Percentiles rank a stretch among this genome's conserved stretches.
phyloP scores from a whole-genome alignment of 2,888 invertebrate species.

The Philereme transversata region DNA sequence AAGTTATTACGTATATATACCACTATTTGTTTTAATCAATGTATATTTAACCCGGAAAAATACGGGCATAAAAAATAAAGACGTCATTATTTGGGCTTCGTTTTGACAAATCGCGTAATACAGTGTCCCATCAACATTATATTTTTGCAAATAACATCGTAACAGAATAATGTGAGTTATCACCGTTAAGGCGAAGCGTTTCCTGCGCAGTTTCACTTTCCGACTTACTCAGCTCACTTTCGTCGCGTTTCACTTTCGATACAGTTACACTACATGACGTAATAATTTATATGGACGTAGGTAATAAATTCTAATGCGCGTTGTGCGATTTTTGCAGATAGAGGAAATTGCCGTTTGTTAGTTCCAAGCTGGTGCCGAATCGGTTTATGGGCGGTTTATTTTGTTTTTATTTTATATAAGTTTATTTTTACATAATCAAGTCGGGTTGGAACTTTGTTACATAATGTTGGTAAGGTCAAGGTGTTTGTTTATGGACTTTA shows the following conservation, averaged over 20 bases:
- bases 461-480: neutral
- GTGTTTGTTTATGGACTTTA: neutral
- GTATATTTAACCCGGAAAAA: no score
- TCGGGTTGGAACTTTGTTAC: no score
- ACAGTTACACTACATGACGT: constrained; percentile 31
- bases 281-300: constrained; percentile 31
- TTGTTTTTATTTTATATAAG: neutral
- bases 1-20: no score
- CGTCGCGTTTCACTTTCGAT: constrained; percentile 43
- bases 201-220: constrained; percentile 43
- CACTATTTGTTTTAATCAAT: no score
- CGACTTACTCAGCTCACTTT: constrained; percentile 32
- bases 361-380: constrained; percentile 1
- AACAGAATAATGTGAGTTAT: constrained; percentile 25
- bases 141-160: constrained; percentile 20
- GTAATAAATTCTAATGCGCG: constrained; percentile 28
- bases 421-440: no score
- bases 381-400: neutral
- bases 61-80: neutral
- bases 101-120: constrained; percentile 1
- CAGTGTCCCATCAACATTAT: constrained; percentile 1
- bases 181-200: constrained; percentile 32
- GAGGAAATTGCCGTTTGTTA: neutral
- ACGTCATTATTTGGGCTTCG: neutral
- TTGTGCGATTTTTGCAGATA: constrained; percentile 11